Percentiles rank a stretch among this genome's conserved stretches.
phyloP scores from a whole-genome alignment of 2,888 invertebrate species.

The Enchytraeus crypticus region DNA sequence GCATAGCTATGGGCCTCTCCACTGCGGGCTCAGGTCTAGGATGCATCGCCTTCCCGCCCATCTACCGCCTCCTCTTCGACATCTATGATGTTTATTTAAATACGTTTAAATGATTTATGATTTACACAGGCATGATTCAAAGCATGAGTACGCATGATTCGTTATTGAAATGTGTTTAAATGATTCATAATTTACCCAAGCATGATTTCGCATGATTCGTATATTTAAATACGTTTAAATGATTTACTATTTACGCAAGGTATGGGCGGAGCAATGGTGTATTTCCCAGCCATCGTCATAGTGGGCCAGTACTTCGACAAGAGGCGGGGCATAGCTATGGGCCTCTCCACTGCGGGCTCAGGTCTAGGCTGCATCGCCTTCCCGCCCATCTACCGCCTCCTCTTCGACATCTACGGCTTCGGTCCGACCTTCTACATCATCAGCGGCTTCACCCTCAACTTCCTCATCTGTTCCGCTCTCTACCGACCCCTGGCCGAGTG shows the following conservation, averaged over 20 bases:
- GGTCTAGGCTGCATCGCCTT: constrained; percentile 13
- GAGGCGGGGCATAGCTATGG: constrained; percentile 10
- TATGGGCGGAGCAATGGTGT: constrained; percentile 13
- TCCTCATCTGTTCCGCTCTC: background rate
- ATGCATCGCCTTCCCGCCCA: constrained; percentile 7
- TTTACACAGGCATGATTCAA: too few relatives aligned
- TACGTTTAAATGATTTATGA: too few relatives aligned
- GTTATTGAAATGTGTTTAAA: too few relatives aligned
- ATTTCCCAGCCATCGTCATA: constrained; percentile 15
- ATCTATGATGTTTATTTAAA: too few relatives aligned
- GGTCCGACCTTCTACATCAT: constrained; percentile 9
- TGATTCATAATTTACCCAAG: too few relatives aligned
- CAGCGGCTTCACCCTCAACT: background rate
- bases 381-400: constrained; percentile 5
- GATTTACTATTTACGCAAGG: too few relatives aligned
- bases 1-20: constrained; percentile 11
- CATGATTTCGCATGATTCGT: too few relatives aligned
- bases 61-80: constrained; percentile 9
- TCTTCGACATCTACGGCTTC: constrained; percentile 13
- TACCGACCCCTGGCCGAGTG: too few relatives aligned
- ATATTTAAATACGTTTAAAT: too few relatives aligned
- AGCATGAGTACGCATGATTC: too few relatives aligned
- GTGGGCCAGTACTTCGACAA: constrained; percentile 16
- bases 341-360: constrained; percentile 9
- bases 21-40: constrained; percentile 15